Conservation (phyloP, 2,113 vertebrate species). For the Bos indicus region DNA sequence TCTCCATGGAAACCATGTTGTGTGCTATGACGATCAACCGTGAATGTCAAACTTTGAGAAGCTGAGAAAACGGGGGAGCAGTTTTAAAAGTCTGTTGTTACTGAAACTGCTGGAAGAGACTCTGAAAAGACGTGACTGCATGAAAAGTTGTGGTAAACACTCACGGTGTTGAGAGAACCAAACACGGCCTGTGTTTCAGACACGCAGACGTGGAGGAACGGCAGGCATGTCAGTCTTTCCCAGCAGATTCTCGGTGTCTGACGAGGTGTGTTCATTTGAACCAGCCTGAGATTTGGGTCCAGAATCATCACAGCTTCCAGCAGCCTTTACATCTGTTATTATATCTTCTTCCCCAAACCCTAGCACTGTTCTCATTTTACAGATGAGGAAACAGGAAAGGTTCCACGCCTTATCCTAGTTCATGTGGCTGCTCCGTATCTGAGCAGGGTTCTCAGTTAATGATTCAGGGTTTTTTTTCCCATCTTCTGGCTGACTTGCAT, state of each 20-base stretch:
- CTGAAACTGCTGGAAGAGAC: background rate
- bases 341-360: background rate
- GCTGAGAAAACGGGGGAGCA: background rate
- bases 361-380: background rate
- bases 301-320: background rate
- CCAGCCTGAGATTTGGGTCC: background rate
- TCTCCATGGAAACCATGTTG: background rate
- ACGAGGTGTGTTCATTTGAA: too few species aligned
- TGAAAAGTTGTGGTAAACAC: background rate
- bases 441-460: too few species aligned
- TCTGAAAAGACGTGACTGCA: background rate
- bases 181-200: accelerated
- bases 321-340: accelerated
- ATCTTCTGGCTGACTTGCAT: too few species aligned
- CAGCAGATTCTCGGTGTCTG: background rate
- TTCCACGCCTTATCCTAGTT: accelerated
- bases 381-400: background rate
- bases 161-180: background rate
- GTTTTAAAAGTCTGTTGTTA: background rate
- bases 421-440: accelerated
- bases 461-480: background rate
- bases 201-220: accelerated
- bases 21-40: background rate
- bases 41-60: background rate
- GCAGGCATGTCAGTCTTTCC: background rate